These are phyloP conservation scores for Capreolus pygargus DNA, from an alignment of 2,113 vertebrate species.

Conservation along the genomic window DNA sequence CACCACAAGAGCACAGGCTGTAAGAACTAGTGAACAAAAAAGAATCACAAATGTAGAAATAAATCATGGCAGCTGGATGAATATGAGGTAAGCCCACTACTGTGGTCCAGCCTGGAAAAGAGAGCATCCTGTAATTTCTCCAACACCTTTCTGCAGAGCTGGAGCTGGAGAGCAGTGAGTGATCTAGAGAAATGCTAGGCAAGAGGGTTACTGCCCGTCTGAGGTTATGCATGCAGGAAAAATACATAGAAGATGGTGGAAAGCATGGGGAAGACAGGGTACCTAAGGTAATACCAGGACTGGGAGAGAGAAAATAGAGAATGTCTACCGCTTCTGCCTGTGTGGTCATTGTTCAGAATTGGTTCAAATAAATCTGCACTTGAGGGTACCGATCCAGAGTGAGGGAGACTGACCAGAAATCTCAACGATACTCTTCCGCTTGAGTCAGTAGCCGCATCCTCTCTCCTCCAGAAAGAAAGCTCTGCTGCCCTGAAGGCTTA, in stretches of 20 bases:
- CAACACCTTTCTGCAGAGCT: neutral
- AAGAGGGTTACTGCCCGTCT: neutral
- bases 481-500: neutral
- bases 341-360: neutral
- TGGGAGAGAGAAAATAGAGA: neutral
- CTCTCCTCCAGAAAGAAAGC: neutral
- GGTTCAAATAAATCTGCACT: neutral
- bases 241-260: neutral
- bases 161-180: neutral
- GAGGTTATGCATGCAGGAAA: neutral
- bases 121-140: neutral
- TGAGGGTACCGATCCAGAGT: neutral
- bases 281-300: neutral
- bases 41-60: neutral
- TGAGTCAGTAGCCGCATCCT: neutral
- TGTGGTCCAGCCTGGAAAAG: neutral
- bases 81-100: neutral
- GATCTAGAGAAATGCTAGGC: neutral
- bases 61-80: neutral
- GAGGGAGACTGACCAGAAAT: neutral
- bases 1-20: neutral
- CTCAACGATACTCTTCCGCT: neutral
- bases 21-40: neutral
- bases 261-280: accelerated
- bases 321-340: neutral